Evolutionary conservation across 2,113 vertebrate genomes (phyloP), one percentile per base, ranked within the genome.

Genomic region (Otus sunia): DNA sequence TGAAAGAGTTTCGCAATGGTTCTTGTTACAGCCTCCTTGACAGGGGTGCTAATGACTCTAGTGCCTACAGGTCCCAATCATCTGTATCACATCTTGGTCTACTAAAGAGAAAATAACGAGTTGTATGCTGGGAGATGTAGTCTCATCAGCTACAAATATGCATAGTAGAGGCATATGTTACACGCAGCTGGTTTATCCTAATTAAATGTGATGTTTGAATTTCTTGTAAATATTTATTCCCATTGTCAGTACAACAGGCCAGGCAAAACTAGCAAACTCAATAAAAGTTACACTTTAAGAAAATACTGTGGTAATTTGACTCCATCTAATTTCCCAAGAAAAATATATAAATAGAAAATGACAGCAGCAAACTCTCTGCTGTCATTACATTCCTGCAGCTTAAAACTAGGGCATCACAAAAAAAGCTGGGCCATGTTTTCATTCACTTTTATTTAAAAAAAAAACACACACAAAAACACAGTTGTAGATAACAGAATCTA

Each of bases 321-420:
- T 89, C 56, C 53, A 62, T 81, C 72, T 8, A 39, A 49, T 89
- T 92, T 87, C 36, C 73, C 64, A 52, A 56, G 52, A 78, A 96
- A 95, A 84, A 60, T 25, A 21, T 72, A 92, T 88, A 94, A 93
- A 94, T 78, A 94, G 91, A 83, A 95, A 92, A 92, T 68, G 79
- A 96, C 83, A 91, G 64, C 83, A 92, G 86, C 73, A 94, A 96
- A 94, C 43, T 86, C 86, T 86, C 82, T 88, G 79, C 47, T 93
- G 74, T 74, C 83, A 92, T 88, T 88, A 80, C 39, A 68, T 77
- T 75, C 47, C 55, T 81, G 76, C 29, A 81, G 68, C 30, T 67
- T 89, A 88, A 92, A 96, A 92, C 71, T 68, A 83, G 92, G 59
- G 56, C 88, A 77, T 88, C 41, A 34, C 15, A 19, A 47, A 43